Conservation (phyloP, 2,113 vertebrate species). For the Xyliphius kryptos region DNA sequence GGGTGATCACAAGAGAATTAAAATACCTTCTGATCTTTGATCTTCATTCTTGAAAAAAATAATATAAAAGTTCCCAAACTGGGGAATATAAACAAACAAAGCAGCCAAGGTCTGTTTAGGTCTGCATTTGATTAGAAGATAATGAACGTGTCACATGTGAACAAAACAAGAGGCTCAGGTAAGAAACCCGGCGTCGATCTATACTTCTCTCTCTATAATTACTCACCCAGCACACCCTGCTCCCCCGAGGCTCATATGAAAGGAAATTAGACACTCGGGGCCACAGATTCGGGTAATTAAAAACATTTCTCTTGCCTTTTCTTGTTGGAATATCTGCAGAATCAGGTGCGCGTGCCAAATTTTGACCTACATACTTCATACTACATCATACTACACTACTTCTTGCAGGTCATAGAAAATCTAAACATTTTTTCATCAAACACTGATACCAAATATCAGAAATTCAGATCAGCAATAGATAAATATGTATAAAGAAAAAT, state of each 20-base stretch:
- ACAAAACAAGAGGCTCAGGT: constrained; percentile 54
- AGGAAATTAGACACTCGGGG: constrained; percentile 72
- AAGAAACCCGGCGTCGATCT: constrained; percentile 52
- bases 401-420: neutral
- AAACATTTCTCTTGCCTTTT: constrained; percentile 42
- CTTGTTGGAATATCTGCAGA: constrained; percentile 55
- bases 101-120: constrained; percentile 53
- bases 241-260: constrained; percentile 68
- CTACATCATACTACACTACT: constrained; percentile 26
- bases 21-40: constrained; percentile 64
- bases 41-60: constrained; percentile 57
- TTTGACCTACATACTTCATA: constrained; percentile 75
- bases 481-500: no score
- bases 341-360: constrained; percentile 60
- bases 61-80: constrained; percentile 62
- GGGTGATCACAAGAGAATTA: constrained; percentile 44
- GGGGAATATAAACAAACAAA: constrained; percentile 61
- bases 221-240: constrained; percentile 55
- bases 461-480: no score
- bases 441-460: no score
- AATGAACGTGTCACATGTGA: constrained; percentile 72
- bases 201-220: constrained; percentile 62
- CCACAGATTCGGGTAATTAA: constrained; percentile 68
- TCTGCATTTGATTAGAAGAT: constrained; percentile 71
- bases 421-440: no score